Evolutionary conservation across 2,888 invertebrate species (phyloP).

Genomic region (Scaptodrosophila latifasciaeformis): DNA sequence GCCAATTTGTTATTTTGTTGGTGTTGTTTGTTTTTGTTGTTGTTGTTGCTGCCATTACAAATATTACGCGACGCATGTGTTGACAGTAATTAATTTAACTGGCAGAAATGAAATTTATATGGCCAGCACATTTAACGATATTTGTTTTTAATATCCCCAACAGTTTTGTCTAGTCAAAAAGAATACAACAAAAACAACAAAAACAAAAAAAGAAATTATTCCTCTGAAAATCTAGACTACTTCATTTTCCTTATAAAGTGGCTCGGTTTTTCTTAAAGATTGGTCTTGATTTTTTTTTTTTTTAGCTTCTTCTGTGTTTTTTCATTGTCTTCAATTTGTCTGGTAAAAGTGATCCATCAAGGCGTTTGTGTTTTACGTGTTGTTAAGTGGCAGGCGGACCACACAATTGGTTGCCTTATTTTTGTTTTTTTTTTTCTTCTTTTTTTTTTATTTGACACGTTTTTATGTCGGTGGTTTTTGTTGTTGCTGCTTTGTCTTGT

Average conservation of each 20-base stretch:
- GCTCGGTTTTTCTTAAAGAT: no score
- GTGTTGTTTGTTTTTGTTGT: conserved; percentile 5
- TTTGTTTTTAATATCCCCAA: conserved; percentile 26
- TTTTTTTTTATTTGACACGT: not conserved
- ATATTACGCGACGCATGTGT: conserved; percentile 47
- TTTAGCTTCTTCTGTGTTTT: no score
- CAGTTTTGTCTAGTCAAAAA: not conserved
- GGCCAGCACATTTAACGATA: conserved; percentile 53
- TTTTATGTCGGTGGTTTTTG: not conserved
- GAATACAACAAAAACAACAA: not conserved
- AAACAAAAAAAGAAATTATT: not conserved
- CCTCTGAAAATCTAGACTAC: no score
- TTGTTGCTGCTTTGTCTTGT: not conserved
- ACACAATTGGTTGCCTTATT: no score
- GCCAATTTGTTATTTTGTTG: conserved; percentile 20
- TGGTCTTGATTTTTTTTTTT: no score
- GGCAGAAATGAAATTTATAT: conserved; percentile 60
- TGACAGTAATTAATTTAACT: conserved; percentile 67
- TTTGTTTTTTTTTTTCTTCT: no score
- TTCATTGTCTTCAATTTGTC: no score
- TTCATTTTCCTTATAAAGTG: no score
- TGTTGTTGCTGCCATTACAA: conserved; percentile 16
- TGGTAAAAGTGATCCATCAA: no score
- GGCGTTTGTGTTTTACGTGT: no score
- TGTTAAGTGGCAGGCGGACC: no score